Evolutionary conservation across 1,140 invertebrate genomes (phyloP).

Genomic region (Ceratina japonica): DNA sequence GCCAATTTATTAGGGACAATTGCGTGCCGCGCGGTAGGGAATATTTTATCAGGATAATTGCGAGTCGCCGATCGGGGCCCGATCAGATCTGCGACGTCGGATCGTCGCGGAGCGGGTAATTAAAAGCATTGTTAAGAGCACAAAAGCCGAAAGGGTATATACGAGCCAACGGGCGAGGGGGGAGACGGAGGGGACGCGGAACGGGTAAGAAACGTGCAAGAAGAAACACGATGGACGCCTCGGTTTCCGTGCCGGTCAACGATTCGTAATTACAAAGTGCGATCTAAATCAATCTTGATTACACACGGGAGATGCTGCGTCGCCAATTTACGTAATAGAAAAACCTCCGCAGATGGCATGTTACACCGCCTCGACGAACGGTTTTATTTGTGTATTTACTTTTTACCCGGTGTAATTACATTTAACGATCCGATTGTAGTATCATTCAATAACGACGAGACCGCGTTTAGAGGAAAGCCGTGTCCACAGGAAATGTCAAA

Average conservation of each 20-base stretch:
- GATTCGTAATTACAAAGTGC: slow-evolving; percentile 54
- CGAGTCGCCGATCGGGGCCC: slow-evolving; percentile 5
- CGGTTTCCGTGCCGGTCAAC: slow-evolving; percentile 4
- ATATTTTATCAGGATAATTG: slow-evolving; percentile 47
- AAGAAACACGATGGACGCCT: slow-evolving; percentile 22
- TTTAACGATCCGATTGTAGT: no score
- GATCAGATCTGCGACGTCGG: not conserved
- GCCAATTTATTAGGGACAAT: slow-evolving; percentile 34
- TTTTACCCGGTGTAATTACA: no score
- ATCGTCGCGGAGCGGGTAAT: slow-evolving; percentile 40
- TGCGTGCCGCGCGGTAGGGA: slow-evolving; percentile 13
- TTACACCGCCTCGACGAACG: slow-evolving; percentile 8
- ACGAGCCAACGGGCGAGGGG: no score
- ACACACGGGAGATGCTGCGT: slow-evolving; percentile 30
- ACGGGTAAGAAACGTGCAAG: slow-evolving; percentile 27
- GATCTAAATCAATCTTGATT: slow-evolving; percentile 53
- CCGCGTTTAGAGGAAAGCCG: no score
- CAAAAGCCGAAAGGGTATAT: slow-evolving; percentile 35
- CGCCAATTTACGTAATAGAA: slow-evolving; percentile 26
- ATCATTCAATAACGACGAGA: no score
- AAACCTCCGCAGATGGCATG: not conserved
- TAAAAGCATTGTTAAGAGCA: slow-evolving; percentile 61
- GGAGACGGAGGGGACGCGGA: not conserved
- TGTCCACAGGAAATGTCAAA: no score
- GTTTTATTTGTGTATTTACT: no score